phyloP scores from a whole-genome alignment of 2,797 vertebrate genomes.

The Pampus argenteus region DNA sequence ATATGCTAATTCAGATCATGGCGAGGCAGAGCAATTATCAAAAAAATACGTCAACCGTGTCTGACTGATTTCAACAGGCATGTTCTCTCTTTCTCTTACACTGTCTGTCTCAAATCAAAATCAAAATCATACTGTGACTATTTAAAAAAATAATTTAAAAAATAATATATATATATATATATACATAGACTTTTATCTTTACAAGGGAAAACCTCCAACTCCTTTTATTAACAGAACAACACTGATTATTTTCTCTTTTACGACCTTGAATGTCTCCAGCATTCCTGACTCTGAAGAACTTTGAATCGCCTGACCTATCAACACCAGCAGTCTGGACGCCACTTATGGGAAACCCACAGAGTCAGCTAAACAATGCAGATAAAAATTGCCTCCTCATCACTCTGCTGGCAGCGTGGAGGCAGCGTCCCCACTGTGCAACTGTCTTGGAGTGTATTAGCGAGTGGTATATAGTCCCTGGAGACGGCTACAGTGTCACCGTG shows the following conservation, averaged over 20 bases:
- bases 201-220: too few species aligned
- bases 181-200: too few species aligned
- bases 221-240: slow-evolving; percentile 1
- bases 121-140: not conserved
- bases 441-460: slow-evolving; percentile 72
- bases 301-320: slow-evolving; percentile 51
- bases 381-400: slow-evolving; percentile 78
- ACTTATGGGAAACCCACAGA: slow-evolving; percentile 43
- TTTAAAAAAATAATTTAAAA: too few species aligned
- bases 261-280: slow-evolving; percentile 43
- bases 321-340: slow-evolving; percentile 47
- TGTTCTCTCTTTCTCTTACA: slow-evolving; percentile 28
- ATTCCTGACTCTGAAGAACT: slow-evolving; percentile 37
- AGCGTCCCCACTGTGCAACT: slow-evolving; percentile 60
- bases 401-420: slow-evolving; percentile 51
- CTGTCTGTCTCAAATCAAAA: slow-evolving; percentile 11
- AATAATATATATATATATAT: too few species aligned
- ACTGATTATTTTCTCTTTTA: not conserved
- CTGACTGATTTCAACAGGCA: slow-evolving; percentile 72
- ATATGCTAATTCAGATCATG: slow-evolving; percentile 83
- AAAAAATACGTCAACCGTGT: slow-evolving; percentile 62
- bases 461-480: slow-evolving; percentile 63
- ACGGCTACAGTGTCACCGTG: slow-evolving; percentile 65
- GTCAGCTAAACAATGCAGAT: slow-evolving; percentile 73
- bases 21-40: slow-evolving; percentile 78